Base-by-base conservation (phyloP, 1,140 invertebrate species). In the Pogonognathellus flavescens region DNA sequence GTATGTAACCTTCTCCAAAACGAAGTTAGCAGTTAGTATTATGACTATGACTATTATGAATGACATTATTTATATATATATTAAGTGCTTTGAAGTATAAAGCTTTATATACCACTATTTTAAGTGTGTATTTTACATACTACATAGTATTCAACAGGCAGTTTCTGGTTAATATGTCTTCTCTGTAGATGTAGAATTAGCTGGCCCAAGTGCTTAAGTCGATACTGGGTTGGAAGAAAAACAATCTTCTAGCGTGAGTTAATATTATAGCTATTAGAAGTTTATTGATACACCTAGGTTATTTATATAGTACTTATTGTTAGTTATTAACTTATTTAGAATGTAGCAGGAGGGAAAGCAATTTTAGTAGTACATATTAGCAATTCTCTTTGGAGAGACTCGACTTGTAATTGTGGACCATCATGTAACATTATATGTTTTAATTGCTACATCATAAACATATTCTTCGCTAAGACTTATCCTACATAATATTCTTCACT, bases 401-500 rank as follows among this genome's bases (percentile, higher is more conserved):
- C 20, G 20, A 66, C 13, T 66, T 25, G 25, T 14, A 66, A 66
- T 66, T 20, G 62, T 31, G 62, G 20, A 66, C 22, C 62, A 66
- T 55, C 2, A 1, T 14, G 4, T 22, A 25, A 13, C 25, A 9
- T 10, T 66, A 31, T 5, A 62, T 25, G 20, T 14, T 16, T 55
- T 55, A 25, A 5, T 25, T 66, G 11, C 53, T 31, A 6, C 31
- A 41, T 41, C 31, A 41, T 11, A 25, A 66, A 66, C 22, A 9
- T 66, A 66, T 18, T 66, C 22, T 11, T 13, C 8, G 11, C 25
- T 10, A 55, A 14, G 16, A 55, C 31, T 41, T 55, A 55, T 25
- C 10, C 72, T 72, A 84, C 60, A 84, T 84, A 57, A 84, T 84
- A 31, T 72, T 59, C 41, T 87, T 88, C n/a, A 59, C 76, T 82